Evolutionary conservation across 2,888 invertebrate genomes (phyloP).

Genomic region (Electrophaes corylata): DNA sequence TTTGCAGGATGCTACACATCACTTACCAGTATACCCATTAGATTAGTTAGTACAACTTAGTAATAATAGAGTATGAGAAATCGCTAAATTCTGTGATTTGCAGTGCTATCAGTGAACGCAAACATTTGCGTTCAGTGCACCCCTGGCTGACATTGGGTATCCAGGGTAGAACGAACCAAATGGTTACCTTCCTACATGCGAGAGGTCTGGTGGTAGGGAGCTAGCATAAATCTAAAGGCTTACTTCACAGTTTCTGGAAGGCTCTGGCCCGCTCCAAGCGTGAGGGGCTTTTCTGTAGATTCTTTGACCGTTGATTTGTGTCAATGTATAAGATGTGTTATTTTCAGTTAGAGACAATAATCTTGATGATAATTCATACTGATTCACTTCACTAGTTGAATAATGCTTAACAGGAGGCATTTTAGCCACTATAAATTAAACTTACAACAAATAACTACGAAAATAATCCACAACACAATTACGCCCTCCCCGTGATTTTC

Average conservation of each 20-base stretch:
- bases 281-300: constrained; percentile 86
- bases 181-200: too few relatives aligned
- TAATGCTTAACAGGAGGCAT: constrained; percentile 80
- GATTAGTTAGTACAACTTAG: too few relatives aligned
- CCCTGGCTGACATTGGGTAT: neutral
- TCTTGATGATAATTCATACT: constrained; percentile 81
- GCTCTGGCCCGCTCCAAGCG: constrained; percentile 78
- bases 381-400: constrained; percentile 81
- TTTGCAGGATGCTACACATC: too few relatives aligned
- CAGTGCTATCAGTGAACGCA: too few relatives aligned
- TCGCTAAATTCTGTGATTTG: too few relatives aligned
- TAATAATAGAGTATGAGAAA: too few relatives aligned
- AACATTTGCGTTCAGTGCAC: too few relatives aligned
- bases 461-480: constrained; percentile 58
- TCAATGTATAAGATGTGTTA: constrained; percentile 77
- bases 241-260: constrained; percentile 87
- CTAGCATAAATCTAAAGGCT: constrained; percentile 30
- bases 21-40: too few relatives aligned
- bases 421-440: constrained; percentile 67
- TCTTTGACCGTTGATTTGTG: constrained; percentile 88
- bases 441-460: constrained; percentile 70
- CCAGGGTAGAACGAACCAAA: neutral
- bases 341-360: constrained; percentile 79
- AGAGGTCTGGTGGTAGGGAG: neutral
- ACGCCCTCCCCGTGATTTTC: constrained; percentile 56